Evolutionary conservation across 2,888 invertebrate species (phyloP).

Genomic region (Scaptomyza parva): DNA sequence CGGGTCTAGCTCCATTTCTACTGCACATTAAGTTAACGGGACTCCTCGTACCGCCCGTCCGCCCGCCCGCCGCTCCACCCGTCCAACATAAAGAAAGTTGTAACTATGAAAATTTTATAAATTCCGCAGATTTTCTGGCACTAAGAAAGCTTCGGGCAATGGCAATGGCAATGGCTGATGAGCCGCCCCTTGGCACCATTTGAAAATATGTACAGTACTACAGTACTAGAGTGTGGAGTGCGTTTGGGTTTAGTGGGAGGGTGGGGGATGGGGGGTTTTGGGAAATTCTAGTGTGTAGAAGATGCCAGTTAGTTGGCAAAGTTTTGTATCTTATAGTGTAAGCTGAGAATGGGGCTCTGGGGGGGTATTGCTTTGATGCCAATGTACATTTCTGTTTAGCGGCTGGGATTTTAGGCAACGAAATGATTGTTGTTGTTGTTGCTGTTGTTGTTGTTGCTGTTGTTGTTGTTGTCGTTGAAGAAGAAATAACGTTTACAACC

Average conservation of each 20-base stretch:
- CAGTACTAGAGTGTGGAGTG: neutral
- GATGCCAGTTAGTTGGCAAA: slow-evolving; percentile 48
- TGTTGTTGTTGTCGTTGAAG: neutral
- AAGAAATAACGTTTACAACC: neutral
- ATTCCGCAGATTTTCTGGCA: slow-evolving; percentile 79
- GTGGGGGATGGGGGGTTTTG: neutral
- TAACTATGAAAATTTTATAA: slow-evolving; percentile 83
- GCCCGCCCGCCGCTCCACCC: neutral
- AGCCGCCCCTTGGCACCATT: slow-evolving; percentile 55
- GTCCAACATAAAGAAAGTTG: slow-evolving; percentile 76
- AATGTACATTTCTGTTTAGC: slow-evolving; percentile 45
- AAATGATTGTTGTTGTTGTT: slow-evolving; percentile 26
- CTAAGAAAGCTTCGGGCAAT: slow-evolving; percentile 67
- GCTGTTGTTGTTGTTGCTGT: neutral
- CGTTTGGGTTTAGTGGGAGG: neutral
- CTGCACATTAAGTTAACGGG: slow-evolving; percentile 74
- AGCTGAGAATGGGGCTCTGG: slow-evolving; percentile 62
- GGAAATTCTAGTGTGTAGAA: slow-evolving; percentile 11
- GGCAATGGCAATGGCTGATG: slow-evolving; percentile 46
- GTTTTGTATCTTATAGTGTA: slow-evolving; percentile 23
- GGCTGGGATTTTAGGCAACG: slow-evolving; percentile 26
- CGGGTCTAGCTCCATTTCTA: slow-evolving; percentile 21
- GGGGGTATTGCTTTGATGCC: slow-evolving; percentile 69
- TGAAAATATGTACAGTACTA: slow-evolving; percentile 35
- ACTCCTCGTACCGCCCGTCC: neutral